A percentile compares a stretch with the other conserved stretches of the same genome.
These are phyloP conservation scores for Trilocha varians DNA, from an alignment of 2,888 invertebrate genomes.

Conservation along the genomic window DNA sequence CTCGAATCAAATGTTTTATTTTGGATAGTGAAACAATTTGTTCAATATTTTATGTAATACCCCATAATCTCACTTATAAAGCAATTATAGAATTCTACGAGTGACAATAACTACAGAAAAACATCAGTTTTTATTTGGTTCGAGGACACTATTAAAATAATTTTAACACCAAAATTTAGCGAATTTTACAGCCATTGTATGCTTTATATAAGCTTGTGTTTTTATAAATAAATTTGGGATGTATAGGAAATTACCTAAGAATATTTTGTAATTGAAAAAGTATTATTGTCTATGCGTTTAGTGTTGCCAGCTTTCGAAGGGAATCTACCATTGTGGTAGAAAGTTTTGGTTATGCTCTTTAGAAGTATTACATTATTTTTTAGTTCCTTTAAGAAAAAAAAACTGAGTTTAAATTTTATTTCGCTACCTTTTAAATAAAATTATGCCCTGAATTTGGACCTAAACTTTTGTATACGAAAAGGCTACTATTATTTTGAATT, in stretches of 20 bases:
- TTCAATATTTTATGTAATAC: too few species aligned
- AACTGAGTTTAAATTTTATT: constrained; percentile 17
- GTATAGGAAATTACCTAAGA: background rate
- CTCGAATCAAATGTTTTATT: too few species aligned
- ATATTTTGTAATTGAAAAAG: background rate
- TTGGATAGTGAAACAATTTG: too few species aligned
- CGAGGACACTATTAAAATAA: too few species aligned
- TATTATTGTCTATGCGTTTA: background rate
- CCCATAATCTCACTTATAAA: too few species aligned
- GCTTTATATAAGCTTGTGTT: background rate
- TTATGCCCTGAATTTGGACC: constrained; percentile 5
- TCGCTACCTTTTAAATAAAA: constrained; percentile 6
- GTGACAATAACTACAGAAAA: too few species aligned
- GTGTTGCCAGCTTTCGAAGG: constrained; percentile 15
- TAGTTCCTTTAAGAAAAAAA: too few species aligned
- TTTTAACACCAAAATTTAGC: background rate
- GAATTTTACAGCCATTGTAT: background rate
- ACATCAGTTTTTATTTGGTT: too few species aligned
- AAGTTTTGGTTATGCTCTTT: too few species aligned
- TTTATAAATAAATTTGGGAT: background rate
- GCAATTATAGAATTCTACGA: too few species aligned
- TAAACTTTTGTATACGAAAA: constrained; percentile 7
- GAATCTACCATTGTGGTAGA: constrained; percentile 10
- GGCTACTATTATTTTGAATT: constrained; percentile 9
- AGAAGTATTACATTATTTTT: too few species aligned